These are phyloP conservation scores for Drosophila paracracens DNA, from an alignment of 2,888 invertebrate species.

Conservation along the genomic window DNA sequence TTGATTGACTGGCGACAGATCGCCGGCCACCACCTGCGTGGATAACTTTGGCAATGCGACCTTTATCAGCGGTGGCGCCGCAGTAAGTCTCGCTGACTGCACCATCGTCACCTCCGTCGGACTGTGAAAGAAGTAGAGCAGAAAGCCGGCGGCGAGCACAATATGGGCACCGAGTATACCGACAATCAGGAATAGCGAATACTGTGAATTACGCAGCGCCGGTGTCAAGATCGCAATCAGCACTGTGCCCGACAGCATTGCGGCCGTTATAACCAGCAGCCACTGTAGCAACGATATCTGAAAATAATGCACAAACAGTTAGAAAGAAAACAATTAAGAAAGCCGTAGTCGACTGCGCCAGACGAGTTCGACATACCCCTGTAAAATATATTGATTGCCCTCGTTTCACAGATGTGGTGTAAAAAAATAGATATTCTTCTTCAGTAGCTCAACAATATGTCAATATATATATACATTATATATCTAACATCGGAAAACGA, in stretches of 20 bases:
- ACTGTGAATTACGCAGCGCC: slow-evolving; percentile 88
- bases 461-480: not conserved
- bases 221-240: slow-evolving; percentile 93
- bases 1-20: slow-evolving; percentile 34
- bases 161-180: slow-evolving; percentile 92
- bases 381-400: no score
- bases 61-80: not conserved
- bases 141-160: slow-evolving; percentile 93
- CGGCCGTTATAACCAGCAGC: slow-evolving; percentile 92
- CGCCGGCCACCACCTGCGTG: slow-evolving; percentile 25
- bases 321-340: not conserved
- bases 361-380: not conserved
- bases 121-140: slow-evolving; percentile 92
- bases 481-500: not conserved
- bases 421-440: not conserved
- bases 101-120: slow-evolving; percentile 34
- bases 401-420: no score
- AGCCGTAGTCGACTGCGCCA: not conserved
- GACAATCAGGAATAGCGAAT: slow-evolving; percentile 88
- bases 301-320: not conserved
- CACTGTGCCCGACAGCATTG: slow-evolving; percentile 93
- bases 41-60: slow-evolving; percentile 18
- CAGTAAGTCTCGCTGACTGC: not conserved
- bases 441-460: not conserved
- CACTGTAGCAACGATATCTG: slow-evolving; percentile 92